A percentile compares a stretch with the other conserved stretches of the same genome.
These are phyloP conservation scores for Yponomeuta evonymella DNA, from an alignment of 2,888 invertebrate species.

Conservation along the genomic window DNA sequence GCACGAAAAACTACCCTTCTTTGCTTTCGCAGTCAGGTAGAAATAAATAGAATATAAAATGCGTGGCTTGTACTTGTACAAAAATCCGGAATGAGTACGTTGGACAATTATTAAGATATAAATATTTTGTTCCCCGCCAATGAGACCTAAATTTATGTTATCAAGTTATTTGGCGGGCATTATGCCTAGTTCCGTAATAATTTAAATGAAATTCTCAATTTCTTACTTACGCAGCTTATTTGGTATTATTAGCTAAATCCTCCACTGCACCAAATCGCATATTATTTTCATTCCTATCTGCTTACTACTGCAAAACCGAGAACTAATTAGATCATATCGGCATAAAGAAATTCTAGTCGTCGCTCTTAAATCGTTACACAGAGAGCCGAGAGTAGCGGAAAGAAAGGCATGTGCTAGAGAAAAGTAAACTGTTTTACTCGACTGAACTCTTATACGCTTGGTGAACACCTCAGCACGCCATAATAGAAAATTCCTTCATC, in stretches of 20 bases:
- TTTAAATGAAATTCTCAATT: not conserved
- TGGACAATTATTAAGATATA: no score
- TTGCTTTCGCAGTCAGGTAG: no score
- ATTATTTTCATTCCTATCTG: not conserved
- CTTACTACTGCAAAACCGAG: not conserved
- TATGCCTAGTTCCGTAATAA: not conserved
- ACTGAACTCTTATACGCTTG: not conserved
- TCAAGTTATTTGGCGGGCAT: no score
- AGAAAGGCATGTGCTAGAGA: constrained; percentile 10
- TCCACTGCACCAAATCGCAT: not conserved
- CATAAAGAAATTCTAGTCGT: not conserved
- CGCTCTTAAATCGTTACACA: not conserved
- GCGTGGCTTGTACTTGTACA: no score
- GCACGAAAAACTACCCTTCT: no score
- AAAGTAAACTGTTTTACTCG: constrained; percentile 15
- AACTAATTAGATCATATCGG: not conserved
- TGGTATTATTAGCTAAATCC: not conserved
- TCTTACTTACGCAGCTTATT: not conserved
- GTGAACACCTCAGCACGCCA: constrained; percentile 15
- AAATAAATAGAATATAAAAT: no score
- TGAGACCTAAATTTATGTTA: no score
- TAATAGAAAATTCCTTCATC: constrained; percentile 17
- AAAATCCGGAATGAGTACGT: no score
- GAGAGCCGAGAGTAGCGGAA: not conserved
- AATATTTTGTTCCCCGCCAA: no score